A percentile compares a stretch with the other conserved stretches of the same genome.
phyloP scores from a whole-genome alignment of 2,113 vertebrate genomes.

The Lagopus muta region DNA sequence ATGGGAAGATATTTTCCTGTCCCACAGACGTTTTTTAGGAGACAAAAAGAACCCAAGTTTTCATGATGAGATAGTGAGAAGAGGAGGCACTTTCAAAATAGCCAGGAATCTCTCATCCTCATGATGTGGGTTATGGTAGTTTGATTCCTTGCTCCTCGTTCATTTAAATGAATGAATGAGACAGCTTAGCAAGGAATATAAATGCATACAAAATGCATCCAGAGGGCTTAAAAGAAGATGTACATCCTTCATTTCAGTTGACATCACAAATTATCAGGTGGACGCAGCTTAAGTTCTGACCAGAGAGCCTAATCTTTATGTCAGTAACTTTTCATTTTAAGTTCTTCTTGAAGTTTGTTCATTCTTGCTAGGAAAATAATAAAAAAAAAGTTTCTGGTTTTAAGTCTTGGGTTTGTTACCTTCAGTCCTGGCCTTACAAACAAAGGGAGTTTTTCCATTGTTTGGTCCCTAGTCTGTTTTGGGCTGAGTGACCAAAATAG shows the following conservation, averaged over 20 bases:
- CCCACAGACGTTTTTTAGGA: neutral
- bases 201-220: neutral
- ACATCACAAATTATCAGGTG: neutral
- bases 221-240: neutral
- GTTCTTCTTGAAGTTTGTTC: neutral
- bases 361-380: neutral
- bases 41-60: neutral
- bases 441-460: neutral
- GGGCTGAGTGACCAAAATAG: constrained; percentile 21
- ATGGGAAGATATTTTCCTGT: neutral
- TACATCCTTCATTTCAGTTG: neutral
- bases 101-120: neutral
- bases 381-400: neutral
- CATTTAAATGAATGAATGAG: neutral
- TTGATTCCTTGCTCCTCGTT: neutral
- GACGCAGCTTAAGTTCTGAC: neutral
- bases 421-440: neutral
- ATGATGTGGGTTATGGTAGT: neutral
- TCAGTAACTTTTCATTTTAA: neutral
- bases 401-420: no score
- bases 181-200: neutral
- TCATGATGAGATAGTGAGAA: neutral
- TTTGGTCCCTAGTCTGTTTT: neutral
- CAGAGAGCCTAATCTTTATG: neutral
- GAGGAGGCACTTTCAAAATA: neutral